These are phyloP conservation scores for Triplophysa bombifrons DNA, from an alignment of 2,797 vertebrate genomes.

Conservation along the genomic window DNA sequence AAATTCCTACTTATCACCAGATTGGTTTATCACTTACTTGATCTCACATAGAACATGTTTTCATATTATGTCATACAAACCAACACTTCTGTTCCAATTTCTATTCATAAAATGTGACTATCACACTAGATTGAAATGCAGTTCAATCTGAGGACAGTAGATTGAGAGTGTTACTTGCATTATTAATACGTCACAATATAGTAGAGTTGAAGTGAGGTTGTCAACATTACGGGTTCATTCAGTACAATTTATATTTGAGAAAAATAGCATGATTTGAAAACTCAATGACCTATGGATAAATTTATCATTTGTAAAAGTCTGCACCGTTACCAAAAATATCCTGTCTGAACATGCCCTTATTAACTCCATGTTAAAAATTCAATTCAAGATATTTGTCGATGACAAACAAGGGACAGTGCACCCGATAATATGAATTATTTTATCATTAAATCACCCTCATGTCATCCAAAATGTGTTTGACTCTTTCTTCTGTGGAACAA, in stretches of 20 bases:
- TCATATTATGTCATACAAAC: conserved; percentile 26
- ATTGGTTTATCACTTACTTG: conserved; percentile 42
- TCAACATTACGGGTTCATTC: background rate
- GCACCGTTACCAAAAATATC: background rate
- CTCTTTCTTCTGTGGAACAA: too few species aligned
- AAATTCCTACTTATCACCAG: conserved; percentile 32
- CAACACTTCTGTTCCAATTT: conserved; percentile 9
- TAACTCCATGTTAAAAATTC: too few species aligned
- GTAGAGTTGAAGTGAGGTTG: background rate
- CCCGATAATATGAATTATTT: too few species aligned
- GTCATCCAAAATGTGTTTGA: too few species aligned
- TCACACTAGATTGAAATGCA: background rate
- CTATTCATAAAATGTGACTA: background rate
- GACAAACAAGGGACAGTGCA: too few species aligned
- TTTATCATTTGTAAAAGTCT: too few species aligned
- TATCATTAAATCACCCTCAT: too few species aligned
- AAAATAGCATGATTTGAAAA: background rate
- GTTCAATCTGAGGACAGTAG: too few species aligned
- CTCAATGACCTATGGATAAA: too few species aligned
- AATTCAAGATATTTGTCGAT: too few species aligned
- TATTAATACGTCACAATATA: conserved; percentile 24
- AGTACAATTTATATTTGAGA: background rate
- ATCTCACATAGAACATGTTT: conserved; percentile 37
- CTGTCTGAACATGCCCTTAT: too few species aligned
- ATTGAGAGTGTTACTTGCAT: background rate